Evolutionary conservation across 2,888 invertebrate genomes (phyloP), one percentile per base, ranked within the genome.

Genomic region (Noctua comes): DNA sequence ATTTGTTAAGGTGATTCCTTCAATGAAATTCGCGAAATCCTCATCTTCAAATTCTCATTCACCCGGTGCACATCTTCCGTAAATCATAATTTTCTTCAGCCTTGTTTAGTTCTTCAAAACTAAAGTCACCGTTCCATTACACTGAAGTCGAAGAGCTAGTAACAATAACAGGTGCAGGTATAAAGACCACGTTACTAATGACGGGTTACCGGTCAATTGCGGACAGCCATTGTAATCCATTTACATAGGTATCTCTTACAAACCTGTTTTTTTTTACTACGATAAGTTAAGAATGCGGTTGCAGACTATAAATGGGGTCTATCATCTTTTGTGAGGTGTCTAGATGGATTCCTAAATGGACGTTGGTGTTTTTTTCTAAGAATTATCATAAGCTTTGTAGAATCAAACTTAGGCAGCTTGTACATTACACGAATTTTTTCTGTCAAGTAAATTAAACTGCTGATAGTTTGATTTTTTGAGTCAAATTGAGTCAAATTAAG

Each of bases 241-340:
- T 82, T 68, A 76, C 76, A 65, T 64, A 76, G 75, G 75, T 54
- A 75, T 79, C 11, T 83, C n/a, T 68, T 68, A 68, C 36, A 80
- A 84, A 84, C 84, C 76, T 48, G 83, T 84, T 80, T 72, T 24
- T 83, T 75, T 83, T 84, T 68, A 70, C 73, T 31, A 78, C 75
- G 83, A 80, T 84, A 80, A 80, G 72, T 31, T 11, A 46, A 48
- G 73, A 80, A 84, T 83, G 83, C 70, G 59, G 76, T 73, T 80
- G 73, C n/a, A 40, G 78, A 80, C 68, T 81, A 73, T 84, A 73
- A 79, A 73, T 78, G 48, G 31, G 80, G 76, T 86, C 66, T 80
- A 77, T 86, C 79, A 74, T 82, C 64, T 79, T 79, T 83, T 66
- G 51, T 66, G 31, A 75, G 36, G 48, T 46, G 48, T 13, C 64